Base-by-base conservation (phyloP, 2,113 vertebrate genomes). In the Burhinus bistriatus region DNA sequence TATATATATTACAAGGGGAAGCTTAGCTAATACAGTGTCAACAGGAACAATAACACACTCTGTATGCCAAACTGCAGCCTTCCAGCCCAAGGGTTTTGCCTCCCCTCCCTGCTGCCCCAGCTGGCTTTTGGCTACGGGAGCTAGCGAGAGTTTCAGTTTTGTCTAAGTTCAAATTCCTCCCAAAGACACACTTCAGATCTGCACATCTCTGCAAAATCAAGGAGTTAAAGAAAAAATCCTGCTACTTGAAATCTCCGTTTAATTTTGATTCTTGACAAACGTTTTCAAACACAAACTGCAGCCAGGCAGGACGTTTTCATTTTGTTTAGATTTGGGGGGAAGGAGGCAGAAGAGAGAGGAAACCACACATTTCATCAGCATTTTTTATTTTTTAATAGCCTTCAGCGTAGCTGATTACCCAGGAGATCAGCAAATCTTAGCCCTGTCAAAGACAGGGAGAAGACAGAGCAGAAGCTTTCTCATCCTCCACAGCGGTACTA, bases 291-390 rank as follows among this genome's bases (percentile, higher is more conserved):
- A 66, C 55, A 77, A 95, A 83, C 57, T 89, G 66, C 34, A 93
- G 87, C 44, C 79, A 93, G 64, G 71, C 76, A 95, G 75, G 71
- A 80, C 51, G 58, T 83, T 27, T 71, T 90, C 26, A 27, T 86
- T 79, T 93, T 97, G 89, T 95, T 97, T 96, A 93, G 89, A 80
- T 94, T 95, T 90, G 64, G 55, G 75, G 84, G 84, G 87, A 91
- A 85, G 79, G 34, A 95, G 87, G 75, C 86, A 94, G 87, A 94
- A 91, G 73, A 66, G 65, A 91, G 65, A 94, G 89, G 81, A 97
- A 96, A 97, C 93, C 92, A 97, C 89, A 95, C 71, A 95, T 96
- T 97, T 97, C 93, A 95, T 94, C 91, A 89, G 87, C 84, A 59
- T 91, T 91, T 96, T 93, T 87, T 87, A 65, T 57, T 94, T 96